Evolutionary conservation across 2,888 invertebrate species (phyloP).

Genomic region (Cylloceria caligata): DNA sequence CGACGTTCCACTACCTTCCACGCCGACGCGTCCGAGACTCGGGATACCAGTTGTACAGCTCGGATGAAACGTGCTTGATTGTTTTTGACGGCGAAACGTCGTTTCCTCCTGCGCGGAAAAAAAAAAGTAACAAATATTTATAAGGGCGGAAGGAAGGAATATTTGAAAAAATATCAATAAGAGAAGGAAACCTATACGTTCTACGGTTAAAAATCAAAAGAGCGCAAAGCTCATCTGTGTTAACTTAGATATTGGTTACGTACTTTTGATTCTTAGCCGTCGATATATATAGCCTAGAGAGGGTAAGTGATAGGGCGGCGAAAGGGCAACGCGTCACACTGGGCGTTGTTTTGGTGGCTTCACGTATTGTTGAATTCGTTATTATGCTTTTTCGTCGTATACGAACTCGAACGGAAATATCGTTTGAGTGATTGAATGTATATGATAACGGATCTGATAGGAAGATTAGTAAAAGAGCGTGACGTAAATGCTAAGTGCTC

Average conservation of each 20-base stretch:
- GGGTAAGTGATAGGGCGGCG: not conserved
- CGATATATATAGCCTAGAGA: conserved; percentile 9
- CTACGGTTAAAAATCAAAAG: too few species aligned
- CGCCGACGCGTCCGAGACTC: conserved; percentile 72
- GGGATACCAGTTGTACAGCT: conserved; percentile 48
- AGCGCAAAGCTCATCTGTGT: too few species aligned
- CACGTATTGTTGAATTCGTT: not conserved
- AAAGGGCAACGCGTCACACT: conserved; percentile 32
- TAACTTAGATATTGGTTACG: too few species aligned
- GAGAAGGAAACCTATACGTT: too few species aligned
- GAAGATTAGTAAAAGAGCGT: not conserved
- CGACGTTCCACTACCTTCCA: conserved; percentile 66
- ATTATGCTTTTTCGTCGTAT: not conserved
- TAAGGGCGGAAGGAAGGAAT: not conserved
- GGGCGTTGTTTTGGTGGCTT: conserved; percentile 19
- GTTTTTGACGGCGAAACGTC: conserved; percentile 57
- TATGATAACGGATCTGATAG: conserved; percentile 7
- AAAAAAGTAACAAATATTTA: not conserved
- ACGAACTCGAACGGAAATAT: conserved; percentile 15
- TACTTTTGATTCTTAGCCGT: too few species aligned
- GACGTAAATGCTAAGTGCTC: not conserved
- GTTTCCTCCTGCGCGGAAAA: conserved; percentile 60
- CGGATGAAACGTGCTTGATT: conserved; percentile 47
- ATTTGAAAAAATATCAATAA: too few species aligned
- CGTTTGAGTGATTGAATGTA: conserved; percentile 13